A percentile compares a stretch with the other conserved stretches of the same genome.
These are phyloP conservation scores for Nematolebias whitei DNA, from an alignment of 2,113 vertebrate species.

Conservation along the genomic window DNA sequence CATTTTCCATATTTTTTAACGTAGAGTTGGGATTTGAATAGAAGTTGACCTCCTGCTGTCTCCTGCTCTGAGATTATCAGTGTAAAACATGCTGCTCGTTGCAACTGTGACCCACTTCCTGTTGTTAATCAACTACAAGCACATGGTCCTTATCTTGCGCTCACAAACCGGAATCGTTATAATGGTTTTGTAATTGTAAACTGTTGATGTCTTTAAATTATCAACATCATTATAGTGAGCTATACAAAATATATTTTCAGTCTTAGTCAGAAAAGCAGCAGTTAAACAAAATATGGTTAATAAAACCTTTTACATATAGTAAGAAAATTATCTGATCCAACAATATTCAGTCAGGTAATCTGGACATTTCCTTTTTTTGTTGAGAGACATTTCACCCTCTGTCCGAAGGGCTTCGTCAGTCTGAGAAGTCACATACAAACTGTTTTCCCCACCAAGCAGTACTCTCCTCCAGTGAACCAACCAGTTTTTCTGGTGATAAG, in stretches of 20 bases:
- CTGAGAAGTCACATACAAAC: too few relatives aligned
- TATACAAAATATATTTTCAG: background rate
- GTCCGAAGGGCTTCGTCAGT: too few relatives aligned
- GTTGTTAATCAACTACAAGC: slow-evolving; percentile 17
- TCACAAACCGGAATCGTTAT: background rate
- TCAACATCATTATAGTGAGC: slow-evolving; percentile 10
- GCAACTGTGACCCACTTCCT: slow-evolving; percentile 35
- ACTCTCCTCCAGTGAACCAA: too few relatives aligned
- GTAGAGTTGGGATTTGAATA: slow-evolving; percentile 5
- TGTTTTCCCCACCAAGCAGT: too few relatives aligned
- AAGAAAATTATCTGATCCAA: too few relatives aligned
- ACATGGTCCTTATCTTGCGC: slow-evolving; percentile 14
- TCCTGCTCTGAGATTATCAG: slow-evolving; percentile 32
- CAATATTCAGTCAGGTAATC: too few relatives aligned
- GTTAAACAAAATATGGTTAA: too few relatives aligned
- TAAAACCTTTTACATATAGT: too few relatives aligned
- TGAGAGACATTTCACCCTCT: too few relatives aligned
- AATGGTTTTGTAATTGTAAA: background rate
- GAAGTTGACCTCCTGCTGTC: slow-evolving; percentile 2
- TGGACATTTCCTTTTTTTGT: too few relatives aligned
- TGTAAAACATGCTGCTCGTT: slow-evolving; percentile 28
- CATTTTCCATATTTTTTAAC: background rate
- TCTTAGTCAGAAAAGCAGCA: too few relatives aligned
- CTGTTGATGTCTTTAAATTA: background rate
- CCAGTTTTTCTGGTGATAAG: too few relatives aligned